Evolutionary conservation across 2,113 vertebrate genomes (phyloP), one percentile per base, ranked within the genome.

Genomic region (Xiphophorus hellerii): DNA sequence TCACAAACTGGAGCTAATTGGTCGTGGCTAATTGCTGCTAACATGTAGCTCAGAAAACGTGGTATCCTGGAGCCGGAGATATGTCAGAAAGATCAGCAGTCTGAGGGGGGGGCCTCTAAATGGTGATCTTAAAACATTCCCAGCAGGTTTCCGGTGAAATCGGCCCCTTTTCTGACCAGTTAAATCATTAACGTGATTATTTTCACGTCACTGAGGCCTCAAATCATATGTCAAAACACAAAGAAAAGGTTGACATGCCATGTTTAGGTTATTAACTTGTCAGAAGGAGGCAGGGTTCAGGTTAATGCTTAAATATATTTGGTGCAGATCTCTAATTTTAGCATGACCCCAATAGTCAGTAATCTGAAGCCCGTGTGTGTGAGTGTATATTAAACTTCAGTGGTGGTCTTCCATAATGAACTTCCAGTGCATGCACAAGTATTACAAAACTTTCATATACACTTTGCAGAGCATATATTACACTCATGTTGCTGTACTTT

Each of bases 101-200:
- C 66, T 31, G 71, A 67, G 83, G 84, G 14, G 85, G 81, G 37
- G 84, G 81, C 77, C 76, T 58, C 71, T 75, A 30, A 48, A 90
- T 86, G 54, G 76, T 87, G 71, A 87, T 90, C 88, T 94, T 93
- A 92, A 87, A 82, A 89, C 90, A 93, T 94, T 94, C 91, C 78
- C 87, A 70, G 85, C 88, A 29, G 92, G 86, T 87, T 91, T 90
- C 67, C 35, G 22, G 33, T 69, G 81, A 90, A 91, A 88, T 81
- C 77, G 7, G 79, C 86, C 89, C 86, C 80, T 11, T 93, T 87
- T 73, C 76, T 82, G 81, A 73, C 84, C 82, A 88, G 90, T 92
- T 78, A 89, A 93, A 92, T 90, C 84, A 92, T 92, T 92, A 82
- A 91, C 91, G 88, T 89, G 92, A 91, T 93, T 88, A 92, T 63